A percentile compares a stretch with the other conserved stretches of the same genome.
These are phyloP conservation scores for Parnassius apollo DNA, from an alignment of 2,888 invertebrate species.

Conservation along the genomic window DNA sequence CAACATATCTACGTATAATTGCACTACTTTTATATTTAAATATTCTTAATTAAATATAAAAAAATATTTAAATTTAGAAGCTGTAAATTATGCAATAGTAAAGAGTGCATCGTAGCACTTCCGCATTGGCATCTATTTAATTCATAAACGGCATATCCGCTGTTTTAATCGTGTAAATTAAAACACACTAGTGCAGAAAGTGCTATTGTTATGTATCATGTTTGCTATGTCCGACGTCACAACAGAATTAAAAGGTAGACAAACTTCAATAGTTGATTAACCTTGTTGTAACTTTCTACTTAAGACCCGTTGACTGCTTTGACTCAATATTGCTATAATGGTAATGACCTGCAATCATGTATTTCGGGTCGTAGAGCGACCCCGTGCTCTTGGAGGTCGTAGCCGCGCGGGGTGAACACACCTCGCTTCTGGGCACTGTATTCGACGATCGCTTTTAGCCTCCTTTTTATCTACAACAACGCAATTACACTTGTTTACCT, in stretches of 20 bases:
- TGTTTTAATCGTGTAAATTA: conserved; percentile 2
- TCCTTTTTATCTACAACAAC: conserved; percentile 25
- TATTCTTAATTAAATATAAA: too few relatives aligned
- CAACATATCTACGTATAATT: conserved; percentile 39
- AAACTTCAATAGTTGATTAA: conserved; percentile 27
- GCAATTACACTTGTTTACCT: conserved; percentile 28
- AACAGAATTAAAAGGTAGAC: conserved; percentile 21
- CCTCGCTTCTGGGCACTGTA: conserved; percentile 57
- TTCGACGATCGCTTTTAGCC: conserved; percentile 34
- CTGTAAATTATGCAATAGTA: not conserved
- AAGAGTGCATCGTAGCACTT: conserved; percentile 1
- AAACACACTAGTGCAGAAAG: conserved; percentile 7
- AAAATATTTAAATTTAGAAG: too few relatives aligned
- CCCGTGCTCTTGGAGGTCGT: conserved; percentile 57
- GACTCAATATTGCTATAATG: conserved; percentile 19
- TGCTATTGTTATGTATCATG: conserved; percentile 9
- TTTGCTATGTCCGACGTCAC: conserved; percentile 20
- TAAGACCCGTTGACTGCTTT: conserved; percentile 13
- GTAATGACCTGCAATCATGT: conserved; percentile 45
- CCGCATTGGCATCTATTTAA: not conserved
- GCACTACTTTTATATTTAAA: conserved; percentile 33
- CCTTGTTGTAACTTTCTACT: conserved; percentile 26
- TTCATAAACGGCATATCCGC: conserved; percentile 10
- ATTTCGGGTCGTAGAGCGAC: conserved; percentile 58
- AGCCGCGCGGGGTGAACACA: conserved; percentile 57